Conservation (phyloP, 2,888 invertebrate species). For the Bibio marci region DNA sequence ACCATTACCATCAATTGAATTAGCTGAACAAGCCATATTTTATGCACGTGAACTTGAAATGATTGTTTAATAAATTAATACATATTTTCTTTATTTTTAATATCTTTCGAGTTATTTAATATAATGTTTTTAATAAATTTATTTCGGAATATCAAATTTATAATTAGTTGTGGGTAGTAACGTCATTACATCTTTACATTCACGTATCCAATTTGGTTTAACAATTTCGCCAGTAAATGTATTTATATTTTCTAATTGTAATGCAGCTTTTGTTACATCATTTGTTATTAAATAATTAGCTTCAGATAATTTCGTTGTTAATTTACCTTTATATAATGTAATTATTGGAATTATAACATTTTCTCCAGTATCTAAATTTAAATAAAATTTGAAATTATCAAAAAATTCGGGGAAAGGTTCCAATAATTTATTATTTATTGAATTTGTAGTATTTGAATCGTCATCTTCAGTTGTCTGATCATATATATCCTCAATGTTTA, state of each 20-base stretch:
- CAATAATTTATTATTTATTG: too few relatives aligned
- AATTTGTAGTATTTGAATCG: background rate
- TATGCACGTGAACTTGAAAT: slow-evolving; percentile 97
- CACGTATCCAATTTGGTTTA: slow-evolving; percentile 4
- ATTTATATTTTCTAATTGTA: too few relatives aligned
- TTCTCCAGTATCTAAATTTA: slow-evolving; percentile 1
- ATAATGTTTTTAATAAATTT: background rate
- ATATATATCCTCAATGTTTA: background rate
- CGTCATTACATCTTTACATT: slow-evolving; percentile 5
- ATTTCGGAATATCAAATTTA: background rate
- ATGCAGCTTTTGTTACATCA: background rate
- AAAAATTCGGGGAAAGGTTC: slow-evolving; percentile 1
- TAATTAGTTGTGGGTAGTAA: slow-evolving; percentile 5
- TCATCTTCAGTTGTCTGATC: background rate
- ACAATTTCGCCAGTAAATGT: slow-evolving; percentile 2
- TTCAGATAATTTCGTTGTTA: background rate
- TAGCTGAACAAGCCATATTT: slow-evolving; percentile 87
- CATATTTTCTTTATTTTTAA: background rate
- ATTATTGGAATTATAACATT: slow-evolving; percentile 1
- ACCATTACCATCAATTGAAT: slow-evolving; percentile 71
- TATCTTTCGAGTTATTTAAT: background rate
- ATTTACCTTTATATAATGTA: slow-evolving; percentile 1
- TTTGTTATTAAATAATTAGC: background rate
- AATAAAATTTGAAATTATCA: slow-evolving; percentile 4
- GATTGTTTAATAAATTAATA: slow-evolving; percentile 62